Evolutionary conservation across 2,888 invertebrate species (phyloP).

Genomic region (Drosophila mulleri): DNA sequence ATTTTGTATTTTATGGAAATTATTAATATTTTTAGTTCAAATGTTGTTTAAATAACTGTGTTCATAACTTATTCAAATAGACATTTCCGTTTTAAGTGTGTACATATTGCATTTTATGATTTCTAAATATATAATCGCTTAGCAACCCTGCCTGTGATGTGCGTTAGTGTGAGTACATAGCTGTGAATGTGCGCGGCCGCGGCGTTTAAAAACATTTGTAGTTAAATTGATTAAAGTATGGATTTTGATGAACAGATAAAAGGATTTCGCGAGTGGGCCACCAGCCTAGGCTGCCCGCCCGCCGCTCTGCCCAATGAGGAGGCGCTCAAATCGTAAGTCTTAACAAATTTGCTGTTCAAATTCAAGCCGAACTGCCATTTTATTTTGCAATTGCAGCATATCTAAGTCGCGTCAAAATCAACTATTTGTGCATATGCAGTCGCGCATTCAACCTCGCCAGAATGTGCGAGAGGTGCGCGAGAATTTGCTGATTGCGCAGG

Average conservation of each 20-base stretch:
- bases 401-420: slow-evolving; percentile 82
- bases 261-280: slow-evolving; percentile 81
- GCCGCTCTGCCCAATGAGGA: slow-evolving; percentile 79
- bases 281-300: slow-evolving; percentile 77
- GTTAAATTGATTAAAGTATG: slow-evolving; percentile 33
- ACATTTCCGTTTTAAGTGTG: slow-evolving; percentile 3
- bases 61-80: not conserved
- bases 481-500: slow-evolving; percentile 81
- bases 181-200: slow-evolving; percentile 29
- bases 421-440: slow-evolving; percentile 78
- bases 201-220: slow-evolving; percentile 28
- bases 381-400: slow-evolving; percentile 65
- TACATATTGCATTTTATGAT: not conserved
- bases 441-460: slow-evolving; percentile 80
- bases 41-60: too few species aligned
- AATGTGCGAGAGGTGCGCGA: slow-evolving; percentile 78
- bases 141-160: slow-evolving; percentile 5
- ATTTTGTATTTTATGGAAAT: slow-evolving; percentile 13
- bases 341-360: not conserved
- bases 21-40: too few species aligned
- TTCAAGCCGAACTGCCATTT: not conserved
- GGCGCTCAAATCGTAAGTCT: slow-evolving; percentile 81
- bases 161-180: slow-evolving; percentile 5
- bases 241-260: slow-evolving; percentile 66
- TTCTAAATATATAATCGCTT: not conserved